These are phyloP conservation scores for Menidia beryllina DNA, from an alignment of 2,113 vertebrate species.

Conservation along the genomic window DNA sequence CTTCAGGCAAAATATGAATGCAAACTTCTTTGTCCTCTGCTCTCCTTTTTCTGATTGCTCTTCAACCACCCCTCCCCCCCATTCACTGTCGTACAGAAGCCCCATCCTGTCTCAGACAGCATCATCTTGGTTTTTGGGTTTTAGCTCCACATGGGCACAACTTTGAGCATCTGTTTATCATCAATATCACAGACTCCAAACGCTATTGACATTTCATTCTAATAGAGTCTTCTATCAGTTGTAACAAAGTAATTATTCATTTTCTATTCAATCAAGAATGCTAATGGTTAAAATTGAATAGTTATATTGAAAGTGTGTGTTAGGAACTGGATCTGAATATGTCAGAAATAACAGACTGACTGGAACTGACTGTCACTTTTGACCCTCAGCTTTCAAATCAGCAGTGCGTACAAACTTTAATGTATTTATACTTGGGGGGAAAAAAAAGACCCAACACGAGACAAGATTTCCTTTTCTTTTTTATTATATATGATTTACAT, in stretches of 20 bases:
- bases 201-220: background rate
- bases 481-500: background rate
- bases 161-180: constrained; percentile 25
- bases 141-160: constrained; percentile 28
- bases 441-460: background rate
- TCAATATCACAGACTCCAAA: background rate
- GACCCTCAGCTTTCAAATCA: too few relatives aligned
- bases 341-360: background rate
- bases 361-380: too few relatives aligned
- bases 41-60: constrained; percentile 10
- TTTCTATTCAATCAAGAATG: too few relatives aligned
- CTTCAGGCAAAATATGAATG: background rate
- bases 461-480: background rate
- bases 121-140: constrained; percentile 45
- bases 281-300: background rate
- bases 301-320: background rate
- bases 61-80: constrained; percentile 4
- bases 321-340: background rate
- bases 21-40: background rate
- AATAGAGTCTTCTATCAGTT: constrained; percentile 1
- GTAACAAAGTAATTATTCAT: too few relatives aligned
- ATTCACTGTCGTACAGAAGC: background rate
- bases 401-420: background rate
- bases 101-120: constrained; percentile 18
- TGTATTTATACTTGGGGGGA: background rate